Conservation (phyloP, 64 coral and sea anemone genomes). For the Porites lutea region DNA sequence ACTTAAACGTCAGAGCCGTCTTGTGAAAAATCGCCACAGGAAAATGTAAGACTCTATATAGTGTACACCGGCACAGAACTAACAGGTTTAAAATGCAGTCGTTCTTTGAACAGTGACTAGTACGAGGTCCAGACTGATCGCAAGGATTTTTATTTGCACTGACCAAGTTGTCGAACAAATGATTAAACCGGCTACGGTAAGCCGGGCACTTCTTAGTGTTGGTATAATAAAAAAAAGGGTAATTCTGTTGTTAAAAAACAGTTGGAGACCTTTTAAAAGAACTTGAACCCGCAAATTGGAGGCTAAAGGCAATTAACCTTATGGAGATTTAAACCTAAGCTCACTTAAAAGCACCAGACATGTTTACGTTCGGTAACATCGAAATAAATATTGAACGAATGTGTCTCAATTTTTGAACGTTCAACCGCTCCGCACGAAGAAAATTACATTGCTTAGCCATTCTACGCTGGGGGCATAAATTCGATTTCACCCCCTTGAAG, state of each 20-base stretch:
- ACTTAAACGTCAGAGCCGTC: no score
- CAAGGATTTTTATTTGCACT: no score
- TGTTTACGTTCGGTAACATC: not conserved
- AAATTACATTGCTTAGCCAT: not conserved
- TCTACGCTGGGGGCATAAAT: slow-evolving; percentile 23
- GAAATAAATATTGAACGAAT: not conserved
- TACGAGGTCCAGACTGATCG: no score
- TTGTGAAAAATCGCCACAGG: no score
- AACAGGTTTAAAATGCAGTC: no score
- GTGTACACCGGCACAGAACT: no score
- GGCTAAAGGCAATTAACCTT: not conserved
- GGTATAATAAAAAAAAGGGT: no score
- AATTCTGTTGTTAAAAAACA: not conserved
- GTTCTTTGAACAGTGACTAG: no score
- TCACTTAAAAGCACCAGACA: not conserved
- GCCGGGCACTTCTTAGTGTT: no score
- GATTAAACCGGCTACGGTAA: no score
- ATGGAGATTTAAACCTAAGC: not conserved
- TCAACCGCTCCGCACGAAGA: not conserved
- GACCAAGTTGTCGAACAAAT: no score
- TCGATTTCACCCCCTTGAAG: slow-evolving; percentile 32
- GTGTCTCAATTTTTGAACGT: not conserved
- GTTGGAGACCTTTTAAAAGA: not conserved
- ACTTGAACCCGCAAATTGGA: not conserved
- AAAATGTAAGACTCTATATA: no score